Percentiles rank a stretch among this genome's conserved stretches.
These are phyloP conservation scores for Dolichallabes microphthalmus DNA, from an alignment of 2,113 vertebrate genomes.

Conservation along the genomic window DNA sequence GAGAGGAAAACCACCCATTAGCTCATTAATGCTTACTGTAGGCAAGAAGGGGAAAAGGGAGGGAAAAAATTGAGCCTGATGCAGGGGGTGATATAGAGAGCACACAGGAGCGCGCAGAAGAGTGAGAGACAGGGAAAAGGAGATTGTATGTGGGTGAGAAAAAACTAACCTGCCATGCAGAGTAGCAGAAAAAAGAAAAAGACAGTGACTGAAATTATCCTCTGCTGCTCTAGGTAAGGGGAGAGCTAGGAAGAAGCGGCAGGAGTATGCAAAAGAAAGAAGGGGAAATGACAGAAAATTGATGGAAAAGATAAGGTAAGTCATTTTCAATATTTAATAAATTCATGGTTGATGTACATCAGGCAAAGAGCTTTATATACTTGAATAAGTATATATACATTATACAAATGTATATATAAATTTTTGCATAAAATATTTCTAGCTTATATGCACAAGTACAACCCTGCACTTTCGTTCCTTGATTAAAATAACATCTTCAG, in stretches of 20 bases:
- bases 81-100: neutral
- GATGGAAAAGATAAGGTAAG: constrained; percentile 69
- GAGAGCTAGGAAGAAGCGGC: constrained; percentile 20
- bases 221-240: constrained; percentile 35
- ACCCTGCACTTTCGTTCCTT: neutral
- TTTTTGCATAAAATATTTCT: neutral
- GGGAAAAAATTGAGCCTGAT: neutral
- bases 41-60: constrained; percentile 8
- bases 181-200: constrained; percentile 27
- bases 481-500: neutral
- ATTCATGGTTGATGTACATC: neutral
- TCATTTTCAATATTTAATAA: constrained; percentile 35
- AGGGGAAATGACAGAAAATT: constrained; percentile 54
- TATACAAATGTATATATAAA: too few species aligned
- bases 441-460: neutral
- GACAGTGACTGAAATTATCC: constrained; percentile 10
- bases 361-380: neutral
- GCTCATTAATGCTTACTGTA: constrained; percentile 4
- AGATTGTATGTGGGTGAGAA: constrained; percentile 4
- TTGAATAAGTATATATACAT: neutral
- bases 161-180: constrained; percentile 24
- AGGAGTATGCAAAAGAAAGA: constrained; percentile 4
- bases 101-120: neutral
- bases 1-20: constrained; percentile 12
- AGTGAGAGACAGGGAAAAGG: neutral